Conservation (phyloP, 2,888 invertebrate genomes). For the Pardosa pseudoannulata region DNA sequence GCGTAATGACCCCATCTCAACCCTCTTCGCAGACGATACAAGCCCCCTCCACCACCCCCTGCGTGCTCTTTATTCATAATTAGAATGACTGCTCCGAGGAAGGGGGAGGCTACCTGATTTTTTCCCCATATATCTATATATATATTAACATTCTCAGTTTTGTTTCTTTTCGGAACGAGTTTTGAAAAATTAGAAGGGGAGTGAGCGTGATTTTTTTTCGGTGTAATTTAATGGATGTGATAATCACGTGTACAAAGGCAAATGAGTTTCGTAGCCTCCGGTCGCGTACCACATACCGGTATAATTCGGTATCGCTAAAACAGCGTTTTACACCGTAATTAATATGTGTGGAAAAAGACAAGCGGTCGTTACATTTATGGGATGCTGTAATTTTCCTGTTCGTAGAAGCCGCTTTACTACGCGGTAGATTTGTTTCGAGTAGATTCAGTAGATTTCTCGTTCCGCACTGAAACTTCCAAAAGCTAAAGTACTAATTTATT, state of each 20-base stretch:
- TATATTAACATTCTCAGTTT: background rate
- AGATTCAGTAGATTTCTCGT: too few relatives aligned
- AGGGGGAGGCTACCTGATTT: background rate
- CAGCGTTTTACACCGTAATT: background rate
- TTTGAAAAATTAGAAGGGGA: background rate
- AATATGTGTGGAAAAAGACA: too few relatives aligned
- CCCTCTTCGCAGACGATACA: constrained; percentile 28
- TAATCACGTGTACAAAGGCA: background rate
- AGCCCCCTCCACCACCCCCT: background rate
- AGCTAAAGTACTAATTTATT: too few relatives aligned
- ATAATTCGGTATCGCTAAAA: background rate
- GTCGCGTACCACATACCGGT: too few relatives aligned
- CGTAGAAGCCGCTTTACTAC: too few relatives aligned
- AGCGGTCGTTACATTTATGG: too few relatives aligned
- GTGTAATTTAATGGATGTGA: constrained; percentile 6
- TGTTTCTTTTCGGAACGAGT: background rate
- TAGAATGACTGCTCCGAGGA: background rate
- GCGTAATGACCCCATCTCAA: constrained; percentile 57
- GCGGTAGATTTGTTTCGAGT: too few relatives aligned
- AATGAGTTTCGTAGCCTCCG: background rate
- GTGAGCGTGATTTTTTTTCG: too few relatives aligned
- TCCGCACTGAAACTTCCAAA: too few relatives aligned
- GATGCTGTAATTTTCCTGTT: too few relatives aligned
- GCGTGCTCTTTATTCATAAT: constrained; percentile 6
- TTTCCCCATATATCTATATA: background rate